phyloP scores from a whole-genome alignment of 2,888 invertebrate genomes.

The Dichetophora obliterata region DNA sequence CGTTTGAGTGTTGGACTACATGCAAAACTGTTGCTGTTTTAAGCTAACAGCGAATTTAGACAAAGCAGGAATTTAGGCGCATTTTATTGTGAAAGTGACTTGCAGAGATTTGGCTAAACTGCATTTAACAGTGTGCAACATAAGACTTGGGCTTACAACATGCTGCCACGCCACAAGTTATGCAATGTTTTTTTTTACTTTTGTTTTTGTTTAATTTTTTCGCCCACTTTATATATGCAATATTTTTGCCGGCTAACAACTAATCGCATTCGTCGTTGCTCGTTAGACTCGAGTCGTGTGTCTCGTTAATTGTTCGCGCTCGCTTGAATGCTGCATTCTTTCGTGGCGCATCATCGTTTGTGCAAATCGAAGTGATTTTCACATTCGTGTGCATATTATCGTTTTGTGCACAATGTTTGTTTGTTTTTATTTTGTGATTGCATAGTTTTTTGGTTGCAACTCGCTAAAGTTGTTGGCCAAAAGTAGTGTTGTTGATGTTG shows the following conservation, averaged over 20 bases:
- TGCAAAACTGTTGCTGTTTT: conserved; percentile 16
- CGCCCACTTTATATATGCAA: not conserved
- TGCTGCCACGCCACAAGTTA: conserved; percentile 14
- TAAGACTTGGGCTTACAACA: not conserved
- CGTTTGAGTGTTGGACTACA: conserved; percentile 51
- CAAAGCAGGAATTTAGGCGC: conserved; percentile 14
- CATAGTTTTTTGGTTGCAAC: not conserved
- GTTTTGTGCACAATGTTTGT: not conserved
- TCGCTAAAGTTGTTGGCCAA: conserved; percentile 18
- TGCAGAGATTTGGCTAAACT: not conserved
- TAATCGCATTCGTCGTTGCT: not conserved
- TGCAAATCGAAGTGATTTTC: not conserved
- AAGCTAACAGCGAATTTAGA: not conserved
- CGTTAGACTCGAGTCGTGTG: conserved; percentile 11
- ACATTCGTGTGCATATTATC: conserved; percentile 3
- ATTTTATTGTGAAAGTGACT: not conserved
- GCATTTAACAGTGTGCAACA: not conserved
- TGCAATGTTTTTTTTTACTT: not conserved
- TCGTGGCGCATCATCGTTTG: not conserved
- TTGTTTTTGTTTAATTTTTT: not conserved
- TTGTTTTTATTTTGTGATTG: not conserved
- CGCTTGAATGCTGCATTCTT: not conserved
- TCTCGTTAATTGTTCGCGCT: not conserved
- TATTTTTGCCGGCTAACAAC: conserved; percentile 15
- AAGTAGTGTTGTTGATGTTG: conserved; percentile 15